Evolutionary conservation across 2,797 vertebrate species (phyloP).

Genomic region (Zalophus californianus): DNA sequence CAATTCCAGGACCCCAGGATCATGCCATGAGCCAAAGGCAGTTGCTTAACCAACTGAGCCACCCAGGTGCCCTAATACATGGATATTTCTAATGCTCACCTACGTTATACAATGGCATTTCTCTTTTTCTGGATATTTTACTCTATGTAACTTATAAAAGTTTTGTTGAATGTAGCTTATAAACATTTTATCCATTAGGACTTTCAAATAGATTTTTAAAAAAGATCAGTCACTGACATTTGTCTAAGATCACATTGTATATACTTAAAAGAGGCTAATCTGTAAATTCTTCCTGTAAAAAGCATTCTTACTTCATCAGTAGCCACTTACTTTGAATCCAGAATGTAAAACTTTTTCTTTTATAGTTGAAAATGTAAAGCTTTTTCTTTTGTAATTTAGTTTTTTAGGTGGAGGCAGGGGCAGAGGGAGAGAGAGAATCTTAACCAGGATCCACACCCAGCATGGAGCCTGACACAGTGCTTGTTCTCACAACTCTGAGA

Average conservation of each 20-base stretch:
- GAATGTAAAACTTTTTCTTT: neutral
- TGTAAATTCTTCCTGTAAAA: neutral
- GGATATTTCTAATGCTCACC: neutral
- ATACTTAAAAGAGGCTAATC: rapidly evolving
- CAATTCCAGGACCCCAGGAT: too few relatives aligned
- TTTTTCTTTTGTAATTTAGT: too few relatives aligned
- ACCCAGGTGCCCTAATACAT: neutral
- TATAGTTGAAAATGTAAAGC: neutral
- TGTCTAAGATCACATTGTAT: neutral
- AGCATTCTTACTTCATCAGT: neutral
- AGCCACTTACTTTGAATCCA: neutral
- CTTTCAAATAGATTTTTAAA: neutral
- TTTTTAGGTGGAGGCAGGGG: too few relatives aligned
- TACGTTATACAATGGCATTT: neutral
- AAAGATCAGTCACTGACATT: neutral
- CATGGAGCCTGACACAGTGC: too few relatives aligned
- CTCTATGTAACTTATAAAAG: slow-evolving; percentile 10
- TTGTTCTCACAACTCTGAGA: too few relatives aligned
- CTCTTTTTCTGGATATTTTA: slow-evolving; percentile 1
- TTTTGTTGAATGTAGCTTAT: slow-evolving; percentile 39
- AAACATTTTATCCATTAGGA: neutral
- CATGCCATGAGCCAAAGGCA: too few relatives aligned
- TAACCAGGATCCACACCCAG: too few relatives aligned
- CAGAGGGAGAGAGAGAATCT: too few relatives aligned
- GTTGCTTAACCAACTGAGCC: too few relatives aligned